These are phyloP conservation scores for Ennomos quercinarius DNA, from an alignment of 2,888 invertebrate genomes.

Conservation along the genomic window DNA sequence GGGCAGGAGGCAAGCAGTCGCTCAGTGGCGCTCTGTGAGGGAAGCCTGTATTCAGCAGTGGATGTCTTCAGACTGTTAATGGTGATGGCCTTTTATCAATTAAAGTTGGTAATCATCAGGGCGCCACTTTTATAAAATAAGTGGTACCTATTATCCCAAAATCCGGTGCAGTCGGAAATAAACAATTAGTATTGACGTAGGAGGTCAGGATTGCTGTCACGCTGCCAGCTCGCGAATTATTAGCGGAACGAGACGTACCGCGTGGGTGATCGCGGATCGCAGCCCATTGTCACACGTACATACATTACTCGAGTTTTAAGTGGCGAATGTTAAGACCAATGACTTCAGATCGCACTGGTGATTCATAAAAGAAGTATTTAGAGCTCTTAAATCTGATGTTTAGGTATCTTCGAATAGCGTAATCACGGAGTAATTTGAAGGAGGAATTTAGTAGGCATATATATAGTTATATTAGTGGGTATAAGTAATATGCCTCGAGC, in stretches of 20 bases:
- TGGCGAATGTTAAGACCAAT: constrained; percentile 17
- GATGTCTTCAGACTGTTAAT: too few species aligned
- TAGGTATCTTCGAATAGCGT: too few species aligned
- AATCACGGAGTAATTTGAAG: too few species aligned
- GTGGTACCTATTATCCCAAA: constrained; percentile 18
- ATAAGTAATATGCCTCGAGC: too few species aligned
- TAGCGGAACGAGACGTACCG: constrained; percentile 40
- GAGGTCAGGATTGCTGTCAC: constrained; percentile 52
- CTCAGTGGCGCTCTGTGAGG: too few species aligned
- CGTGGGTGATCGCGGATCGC: constrained; percentile 42
- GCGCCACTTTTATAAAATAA: neutral
- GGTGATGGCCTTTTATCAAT: too few species aligned
- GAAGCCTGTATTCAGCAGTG: too few species aligned
- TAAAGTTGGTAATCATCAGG: too few species aligned
- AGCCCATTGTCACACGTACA: constrained; percentile 31
- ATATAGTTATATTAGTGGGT: too few species aligned
- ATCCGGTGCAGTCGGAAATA: constrained; percentile 50
- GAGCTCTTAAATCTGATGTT: neutral
- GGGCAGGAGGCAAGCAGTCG: too few species aligned
- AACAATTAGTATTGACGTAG: constrained; percentile 55
- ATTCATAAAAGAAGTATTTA: constrained; percentile 6
- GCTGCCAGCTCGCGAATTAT: constrained; percentile 56
- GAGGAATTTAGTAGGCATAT: too few species aligned
- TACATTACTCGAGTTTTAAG: neutral
- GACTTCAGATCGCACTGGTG: neutral